A percentile compares a stretch with the other conserved stretches of the same genome.
These are phyloP conservation scores for Camelus bactrianus DNA, from an alignment of 2,113 vertebrate species.

Conservation along the genomic window DNA sequence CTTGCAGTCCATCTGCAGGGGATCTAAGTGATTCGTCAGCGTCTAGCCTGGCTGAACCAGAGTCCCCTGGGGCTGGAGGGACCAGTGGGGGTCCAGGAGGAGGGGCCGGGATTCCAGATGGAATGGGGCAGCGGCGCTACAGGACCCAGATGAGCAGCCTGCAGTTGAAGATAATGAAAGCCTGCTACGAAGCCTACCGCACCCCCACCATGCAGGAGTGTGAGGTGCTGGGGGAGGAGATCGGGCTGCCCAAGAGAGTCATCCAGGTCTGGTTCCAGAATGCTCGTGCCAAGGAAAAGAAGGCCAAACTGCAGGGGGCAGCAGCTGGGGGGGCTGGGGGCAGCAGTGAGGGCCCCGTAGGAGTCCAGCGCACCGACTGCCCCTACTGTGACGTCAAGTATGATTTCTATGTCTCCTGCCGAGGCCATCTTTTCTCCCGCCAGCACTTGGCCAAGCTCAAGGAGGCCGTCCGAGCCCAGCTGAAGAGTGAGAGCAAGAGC, in stretches of 20 bases:
- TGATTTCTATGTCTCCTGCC: slow-evolving; percentile 93
- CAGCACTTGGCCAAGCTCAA: slow-evolving; percentile 92
- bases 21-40: slow-evolving; percentile 85
- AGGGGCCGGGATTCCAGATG: slow-evolving; percentile 84
- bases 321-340: slow-evolving; percentile 78
- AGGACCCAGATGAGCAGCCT: slow-evolving; percentile 94
- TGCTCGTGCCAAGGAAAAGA: slow-evolving; percentile 95
- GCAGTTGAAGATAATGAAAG: slow-evolving; percentile 94
- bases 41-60: slow-evolving; percentile 85
- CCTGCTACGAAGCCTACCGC: slow-evolving; percentile 94
- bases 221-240: slow-evolving; percentile 92
- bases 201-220: slow-evolving; percentile 96
- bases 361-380: slow-evolving; percentile 89
- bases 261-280: slow-evolving; percentile 98
- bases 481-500: slow-evolving; percentile 85
- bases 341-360: slow-evolving; percentile 82
- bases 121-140: slow-evolving; percentile 89
- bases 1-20: slow-evolving; percentile 82
- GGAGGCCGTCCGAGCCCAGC: slow-evolving; percentile 84
- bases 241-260: slow-evolving; percentile 93
- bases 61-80: slow-evolving; percentile 80
- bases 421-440: slow-evolving; percentile 94
- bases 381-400: slow-evolving; percentile 92
- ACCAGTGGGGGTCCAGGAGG: slow-evolving; percentile 67
- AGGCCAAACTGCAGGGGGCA: slow-evolving; percentile 92